These are phyloP conservation scores for Penaeus vannamei DNA, from an alignment of 1,140 invertebrate species.

Conservation along the genomic window DNA sequence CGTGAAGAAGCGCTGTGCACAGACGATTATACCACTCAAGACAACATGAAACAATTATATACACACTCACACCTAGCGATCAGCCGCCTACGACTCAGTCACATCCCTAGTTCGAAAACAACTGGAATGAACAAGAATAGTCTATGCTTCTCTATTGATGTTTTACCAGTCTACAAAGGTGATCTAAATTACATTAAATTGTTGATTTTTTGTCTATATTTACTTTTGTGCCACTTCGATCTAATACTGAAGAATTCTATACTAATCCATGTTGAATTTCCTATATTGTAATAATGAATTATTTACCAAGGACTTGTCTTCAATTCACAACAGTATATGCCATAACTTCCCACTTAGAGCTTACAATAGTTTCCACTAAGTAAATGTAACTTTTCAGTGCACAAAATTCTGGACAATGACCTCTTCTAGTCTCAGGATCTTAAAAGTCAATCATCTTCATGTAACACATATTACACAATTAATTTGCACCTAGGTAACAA, in stretches of 20 bases:
- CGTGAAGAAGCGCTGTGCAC: conserved; percentile 57
- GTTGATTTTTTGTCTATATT: conserved; percentile 60
- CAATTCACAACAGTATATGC: conserved; percentile 31
- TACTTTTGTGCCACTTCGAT: conserved; percentile 64
- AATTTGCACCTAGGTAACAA: conserved; percentile 38
- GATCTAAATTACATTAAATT: conserved; percentile 63
- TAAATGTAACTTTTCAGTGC: conserved; percentile 21
- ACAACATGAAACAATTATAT: conserved; percentile 66
- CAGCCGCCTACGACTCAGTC: conserved; percentile 47
- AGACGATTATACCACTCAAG: conserved; percentile 56
- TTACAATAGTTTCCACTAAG: conserved; percentile 22
- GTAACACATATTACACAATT: conserved; percentile 43
- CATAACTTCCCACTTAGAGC: conserved; percentile 41
- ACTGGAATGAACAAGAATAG: conserved; percentile 61
- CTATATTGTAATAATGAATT: conserved; percentile 49
- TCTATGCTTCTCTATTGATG: conserved; percentile 55
- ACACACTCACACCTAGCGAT: conserved; percentile 62
- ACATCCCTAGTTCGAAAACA: conserved; percentile 62
- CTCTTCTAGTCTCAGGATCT: conserved; percentile 28
- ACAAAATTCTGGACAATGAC: conserved; percentile 32
- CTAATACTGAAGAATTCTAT: conserved; percentile 65
- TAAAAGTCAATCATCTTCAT: conserved; percentile 19
- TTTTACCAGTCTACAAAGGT: conserved; percentile 62
- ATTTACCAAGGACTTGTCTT: conserved; percentile 45
- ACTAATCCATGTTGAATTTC: conserved; percentile 58